Percentiles rank a stretch among this genome's conserved stretches.
Conservation (phyloP, 2,113 vertebrate species). For the Bungarus multicinctus region DNA sequence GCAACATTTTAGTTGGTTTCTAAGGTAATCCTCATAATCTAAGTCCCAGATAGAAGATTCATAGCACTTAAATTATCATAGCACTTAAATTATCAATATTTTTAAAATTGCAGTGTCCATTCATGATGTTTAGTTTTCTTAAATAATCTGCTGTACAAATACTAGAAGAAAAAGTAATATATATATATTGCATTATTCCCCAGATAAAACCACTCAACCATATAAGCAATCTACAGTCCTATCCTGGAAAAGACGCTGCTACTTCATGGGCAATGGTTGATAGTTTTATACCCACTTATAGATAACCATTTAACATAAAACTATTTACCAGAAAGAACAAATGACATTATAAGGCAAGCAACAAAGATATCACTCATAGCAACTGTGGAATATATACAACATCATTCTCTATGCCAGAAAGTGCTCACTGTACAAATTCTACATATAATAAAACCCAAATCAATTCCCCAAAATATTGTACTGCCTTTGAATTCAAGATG, state of each 20-base stretch:
- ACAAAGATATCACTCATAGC: not conserved
- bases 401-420: not conserved
- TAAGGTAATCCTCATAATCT: not conserved
- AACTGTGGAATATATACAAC: not conserved
- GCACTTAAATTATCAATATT: not conserved
- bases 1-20: not conserved
- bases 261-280: not conserved
- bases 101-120: not conserved
- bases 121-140: not conserved
- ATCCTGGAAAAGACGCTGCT: not conserved
- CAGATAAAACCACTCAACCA: not conserved
- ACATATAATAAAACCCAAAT: not conserved
- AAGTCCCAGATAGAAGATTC: not conserved
- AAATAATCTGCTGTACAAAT: not conserved
- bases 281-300: not conserved
- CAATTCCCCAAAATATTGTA: not conserved
- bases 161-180: not conserved
- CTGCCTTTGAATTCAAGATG: not conserved
- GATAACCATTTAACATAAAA: not conserved
- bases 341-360: not conserved
- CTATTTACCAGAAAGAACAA: not conserved
- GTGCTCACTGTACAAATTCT: not conserved
- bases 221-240: not conserved
- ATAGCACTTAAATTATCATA: not conserved
- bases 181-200: not conserved